Conservation (phyloP, 1,140 invertebrate species). For the Plectus sambesii region DNA sequence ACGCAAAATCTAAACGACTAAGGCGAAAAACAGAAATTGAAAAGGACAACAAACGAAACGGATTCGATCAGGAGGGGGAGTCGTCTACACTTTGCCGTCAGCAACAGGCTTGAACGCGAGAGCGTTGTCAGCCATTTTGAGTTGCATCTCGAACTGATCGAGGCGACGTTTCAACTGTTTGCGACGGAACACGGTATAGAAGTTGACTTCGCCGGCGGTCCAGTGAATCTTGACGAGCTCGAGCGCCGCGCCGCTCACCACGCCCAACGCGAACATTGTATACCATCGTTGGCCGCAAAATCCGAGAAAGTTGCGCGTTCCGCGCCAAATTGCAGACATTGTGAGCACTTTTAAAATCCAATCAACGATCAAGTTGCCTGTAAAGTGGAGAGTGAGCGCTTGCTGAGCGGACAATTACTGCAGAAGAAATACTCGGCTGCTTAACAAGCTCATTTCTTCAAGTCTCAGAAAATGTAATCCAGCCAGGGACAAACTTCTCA, state of each 20-base stretch:
- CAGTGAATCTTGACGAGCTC: slow-evolving; percentile 45
- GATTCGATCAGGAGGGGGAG: background rate
- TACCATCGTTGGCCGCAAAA: slow-evolving; percentile 13
- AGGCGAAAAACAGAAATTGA: slow-evolving; percentile 5
- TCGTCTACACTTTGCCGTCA: slow-evolving; percentile 9
- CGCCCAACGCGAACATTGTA: slow-evolving; percentile 23
- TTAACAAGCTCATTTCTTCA: no score
- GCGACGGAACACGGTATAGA: slow-evolving; percentile 37
- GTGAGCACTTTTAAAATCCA: background rate
- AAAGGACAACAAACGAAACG: background rate
- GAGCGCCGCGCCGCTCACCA: slow-evolving; percentile 33
- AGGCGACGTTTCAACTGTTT: slow-evolving; percentile 34
- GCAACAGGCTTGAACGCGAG: background rate
- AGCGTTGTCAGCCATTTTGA: slow-evolving; percentile 24
- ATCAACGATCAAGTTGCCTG: background rate
- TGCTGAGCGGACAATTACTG: slow-evolving; percentile 8
- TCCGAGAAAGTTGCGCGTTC: slow-evolving; percentile 10
- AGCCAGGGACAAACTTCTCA: no score
- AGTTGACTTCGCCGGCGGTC: slow-evolving; percentile 30
- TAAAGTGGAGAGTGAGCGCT: slow-evolving; percentile 3
- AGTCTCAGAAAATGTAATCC: no score
- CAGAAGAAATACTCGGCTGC: background rate
- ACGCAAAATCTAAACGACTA: slow-evolving; percentile 5
- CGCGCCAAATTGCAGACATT: slow-evolving; percentile 12
- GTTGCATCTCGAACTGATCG: slow-evolving; percentile 28